A percentile compares a stretch with the other conserved stretches of the same genome.
Evolutionary conservation across 2,888 invertebrate genomes (phyloP).

Genomic region (Tachina lurida): DNA sequence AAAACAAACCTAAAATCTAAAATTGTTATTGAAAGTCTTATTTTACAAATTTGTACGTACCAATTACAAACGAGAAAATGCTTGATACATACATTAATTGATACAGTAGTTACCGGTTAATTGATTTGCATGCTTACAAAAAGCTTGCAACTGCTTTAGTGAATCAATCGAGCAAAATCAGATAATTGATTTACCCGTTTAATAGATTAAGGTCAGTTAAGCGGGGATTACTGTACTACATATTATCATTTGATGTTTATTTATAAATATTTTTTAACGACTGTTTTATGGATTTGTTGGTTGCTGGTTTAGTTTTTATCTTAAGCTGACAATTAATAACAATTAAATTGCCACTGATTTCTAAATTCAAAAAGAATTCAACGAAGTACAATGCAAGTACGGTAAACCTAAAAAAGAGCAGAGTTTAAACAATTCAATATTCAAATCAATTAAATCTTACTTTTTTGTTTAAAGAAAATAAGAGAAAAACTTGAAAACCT

Average conservation of each 20-base stretch:
- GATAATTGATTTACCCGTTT: no score
- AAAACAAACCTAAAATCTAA: neutral
- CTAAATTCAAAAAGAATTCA: neutral
- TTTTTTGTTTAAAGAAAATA: neutral
- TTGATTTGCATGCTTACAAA: no score
- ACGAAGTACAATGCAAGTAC: slow-evolving; percentile 15
- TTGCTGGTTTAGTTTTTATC: slow-evolving; percentile 53
- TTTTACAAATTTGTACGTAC: neutral
- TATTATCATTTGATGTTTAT: neutral
- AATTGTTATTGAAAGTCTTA: slow-evolving; percentile 13
- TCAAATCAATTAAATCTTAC: slow-evolving; percentile 29
- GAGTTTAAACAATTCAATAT: slow-evolving; percentile 14
- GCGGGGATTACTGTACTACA: no score
- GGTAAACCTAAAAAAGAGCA: neutral
- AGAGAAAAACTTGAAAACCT: slow-evolving; percentile 32
- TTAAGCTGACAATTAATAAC: slow-evolving; percentile 70
- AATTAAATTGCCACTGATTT: slow-evolving; percentile 66
- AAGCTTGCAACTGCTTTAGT: no score
- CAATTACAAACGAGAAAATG: neutral
- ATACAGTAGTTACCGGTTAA: neutral
- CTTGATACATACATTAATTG: neutral
- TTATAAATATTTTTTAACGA: neutral
- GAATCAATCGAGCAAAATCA: no score
- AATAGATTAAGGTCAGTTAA: no score
- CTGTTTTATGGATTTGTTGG: neutral